Base-by-base conservation (phyloP, 1,140 invertebrate species). In the Cheumatopsyche charites region DNA sequence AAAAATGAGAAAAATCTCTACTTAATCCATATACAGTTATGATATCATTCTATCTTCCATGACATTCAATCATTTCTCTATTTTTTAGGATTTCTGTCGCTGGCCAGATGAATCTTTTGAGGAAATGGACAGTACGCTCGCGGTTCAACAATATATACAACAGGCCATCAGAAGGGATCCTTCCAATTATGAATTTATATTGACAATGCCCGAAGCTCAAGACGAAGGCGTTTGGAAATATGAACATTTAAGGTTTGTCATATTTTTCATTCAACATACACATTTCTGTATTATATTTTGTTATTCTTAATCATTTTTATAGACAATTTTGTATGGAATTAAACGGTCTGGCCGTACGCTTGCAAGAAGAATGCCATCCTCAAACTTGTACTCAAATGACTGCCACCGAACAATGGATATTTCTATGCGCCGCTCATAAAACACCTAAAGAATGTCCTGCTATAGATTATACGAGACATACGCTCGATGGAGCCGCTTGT, bases 201-300 rank as follows among this genome's bases (percentile, higher is more conserved):
- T 99, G 12, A 95, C 90, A 76, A 95, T 97, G 83, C 98, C 98
- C 15, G 96, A 98, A 77, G 91, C 93, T 9, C 96, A 99, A 82
- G 98, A 99, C 82, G 97, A 99, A 84, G 97, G 97, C 42, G 97
- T 99, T 9, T 99, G 98, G 98, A 99, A 99, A 85, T 99, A 99
- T 83, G 98, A 99, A 86, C 98, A 99, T 86, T 87, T 99, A 41
- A 88, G 93, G 87, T 91, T 84, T 63, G 47, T 42, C 21, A 15
- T 9, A 49, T 62, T 21, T 6, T 62, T 9, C n/a, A 62, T 52
- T 52, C 7, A 58, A 58, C 6, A 15, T 4, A 19, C 45, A 15
- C 45, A 49, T 5, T 13, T 49, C 13, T 49, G 13, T 4, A 49
- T 15, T 15, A 13, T 15, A 49, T 49, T 15, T 49, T 5, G 4